phyloP scores from a whole-genome alignment of 2,888 invertebrate genomes.

The Venusia cambrica region DNA sequence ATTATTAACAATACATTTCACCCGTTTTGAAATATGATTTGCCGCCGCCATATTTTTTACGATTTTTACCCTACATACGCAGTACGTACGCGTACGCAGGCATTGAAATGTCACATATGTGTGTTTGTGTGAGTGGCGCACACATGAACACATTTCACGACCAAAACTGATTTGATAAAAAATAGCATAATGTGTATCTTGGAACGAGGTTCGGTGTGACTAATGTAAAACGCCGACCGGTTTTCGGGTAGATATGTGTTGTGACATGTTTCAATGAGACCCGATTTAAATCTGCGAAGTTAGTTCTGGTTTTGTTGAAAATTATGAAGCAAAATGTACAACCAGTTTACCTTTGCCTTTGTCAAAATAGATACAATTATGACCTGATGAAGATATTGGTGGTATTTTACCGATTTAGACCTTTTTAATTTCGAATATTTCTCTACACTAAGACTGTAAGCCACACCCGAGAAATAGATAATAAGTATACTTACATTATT shows the following conservation, averaged over 20 bases:
- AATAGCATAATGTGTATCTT: constrained; percentile 38
- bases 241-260: constrained; percentile 45
- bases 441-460: too few species aligned
- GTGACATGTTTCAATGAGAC: constrained; percentile 53
- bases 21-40: constrained; percentile 79
- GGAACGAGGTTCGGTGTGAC: constrained; percentile 39
- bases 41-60: constrained; percentile 75
- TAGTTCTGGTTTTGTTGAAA: constrained; percentile 15
- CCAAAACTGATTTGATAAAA: constrained; percentile 55
- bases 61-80: constrained; percentile 43
- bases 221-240: constrained; percentile 41
- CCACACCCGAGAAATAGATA: too few species aligned
- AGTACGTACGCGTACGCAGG: constrained; percentile 43
- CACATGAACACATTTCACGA: constrained; percentile 32
- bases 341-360: background rate
- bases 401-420: too few species aligned
- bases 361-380: too few species aligned
- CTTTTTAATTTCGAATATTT: too few species aligned
- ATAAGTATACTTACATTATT: too few species aligned
- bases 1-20: constrained; percentile 78
- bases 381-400: too few species aligned
- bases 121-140: constrained; percentile 20
- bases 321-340: constrained; percentile 4
- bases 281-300: constrained; percentile 36
- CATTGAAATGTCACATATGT: constrained; percentile 22